phyloP scores from a whole-genome alignment of 2,113 vertebrate genomes.

The Anas platyrhynchos region DNA sequence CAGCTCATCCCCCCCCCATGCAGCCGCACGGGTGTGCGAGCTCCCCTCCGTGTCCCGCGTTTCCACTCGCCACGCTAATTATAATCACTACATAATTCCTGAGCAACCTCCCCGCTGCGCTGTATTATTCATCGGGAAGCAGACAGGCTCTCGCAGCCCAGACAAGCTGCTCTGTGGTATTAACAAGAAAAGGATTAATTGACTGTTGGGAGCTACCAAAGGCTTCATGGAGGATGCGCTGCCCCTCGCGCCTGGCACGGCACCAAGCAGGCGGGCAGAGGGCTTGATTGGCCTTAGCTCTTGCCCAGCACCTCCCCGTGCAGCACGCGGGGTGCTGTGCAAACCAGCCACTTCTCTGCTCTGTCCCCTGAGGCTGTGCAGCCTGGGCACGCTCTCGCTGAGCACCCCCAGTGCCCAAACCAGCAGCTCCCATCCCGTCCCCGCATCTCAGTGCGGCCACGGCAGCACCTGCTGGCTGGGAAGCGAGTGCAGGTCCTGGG shows the following conservation, averaged over 20 bases:
- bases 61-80: not conserved
- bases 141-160: not conserved
- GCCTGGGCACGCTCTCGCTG: fast-evolving
- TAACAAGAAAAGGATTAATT: not conserved
- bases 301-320: not conserved
- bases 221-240: not conserved
- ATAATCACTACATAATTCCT: not conserved
- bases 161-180: not conserved
- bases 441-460: fast-evolving
- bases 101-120: not conserved
- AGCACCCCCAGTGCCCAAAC: not conserved
- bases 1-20: too few species aligned
- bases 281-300: not conserved
- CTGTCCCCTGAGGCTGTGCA: not conserved
- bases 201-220: not conserved
- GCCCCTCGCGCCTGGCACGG: not conserved
- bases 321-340: not conserved
- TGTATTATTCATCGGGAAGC: not conserved
- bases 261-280: fast-evolving
- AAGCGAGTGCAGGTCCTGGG: fast-evolving
- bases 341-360: too few species aligned
- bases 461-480: not conserved
- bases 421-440: not conserved
- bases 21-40: too few species aligned
- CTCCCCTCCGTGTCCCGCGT: not conserved